These are phyloP conservation scores for Cossypha dichroa DNA, from an alignment of 2,797 vertebrate genomes.

Conservation along the genomic window DNA sequence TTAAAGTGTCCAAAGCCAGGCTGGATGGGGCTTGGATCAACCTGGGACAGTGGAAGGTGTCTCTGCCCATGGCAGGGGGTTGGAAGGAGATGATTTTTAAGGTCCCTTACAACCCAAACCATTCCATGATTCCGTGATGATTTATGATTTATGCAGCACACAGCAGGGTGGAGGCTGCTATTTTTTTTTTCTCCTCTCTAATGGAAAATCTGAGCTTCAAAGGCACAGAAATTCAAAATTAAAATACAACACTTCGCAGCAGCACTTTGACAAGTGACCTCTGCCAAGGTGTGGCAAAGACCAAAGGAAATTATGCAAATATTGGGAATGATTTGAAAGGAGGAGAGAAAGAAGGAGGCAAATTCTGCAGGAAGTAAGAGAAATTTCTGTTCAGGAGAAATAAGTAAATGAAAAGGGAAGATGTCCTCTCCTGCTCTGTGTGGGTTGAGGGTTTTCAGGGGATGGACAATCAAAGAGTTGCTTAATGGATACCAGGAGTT, in stretches of 20 bases:
- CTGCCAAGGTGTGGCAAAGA: neutral
- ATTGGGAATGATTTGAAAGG: neutral
- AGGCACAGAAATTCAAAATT: neutral
- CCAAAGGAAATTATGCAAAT: neutral
- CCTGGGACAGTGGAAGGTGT: fast-evolving
- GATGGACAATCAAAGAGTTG: neutral
- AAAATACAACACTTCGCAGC: fast-evolving
- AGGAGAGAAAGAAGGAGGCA: neutral
- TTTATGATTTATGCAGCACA: neutral
- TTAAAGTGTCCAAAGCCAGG: neutral
- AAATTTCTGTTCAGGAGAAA: neutral
- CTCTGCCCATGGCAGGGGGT: neutral
- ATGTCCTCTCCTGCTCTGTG: neutral
- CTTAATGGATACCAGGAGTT: neutral
- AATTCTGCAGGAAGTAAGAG: neutral
- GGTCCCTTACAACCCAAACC: neutral
- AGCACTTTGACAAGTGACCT: neutral
- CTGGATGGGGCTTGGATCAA: fast-evolving
- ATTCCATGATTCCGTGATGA: neutral
- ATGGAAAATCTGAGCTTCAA: conserved; percentile 19
- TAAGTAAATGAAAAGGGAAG: neutral
- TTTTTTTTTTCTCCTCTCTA: neutral
- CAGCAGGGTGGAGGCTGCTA: neutral
- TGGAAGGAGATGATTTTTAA: neutral
- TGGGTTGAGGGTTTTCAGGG: neutral